Evolutionary conservation across 2,113 vertebrate species (phyloP).

Genomic region (Rhea americana): DNA sequence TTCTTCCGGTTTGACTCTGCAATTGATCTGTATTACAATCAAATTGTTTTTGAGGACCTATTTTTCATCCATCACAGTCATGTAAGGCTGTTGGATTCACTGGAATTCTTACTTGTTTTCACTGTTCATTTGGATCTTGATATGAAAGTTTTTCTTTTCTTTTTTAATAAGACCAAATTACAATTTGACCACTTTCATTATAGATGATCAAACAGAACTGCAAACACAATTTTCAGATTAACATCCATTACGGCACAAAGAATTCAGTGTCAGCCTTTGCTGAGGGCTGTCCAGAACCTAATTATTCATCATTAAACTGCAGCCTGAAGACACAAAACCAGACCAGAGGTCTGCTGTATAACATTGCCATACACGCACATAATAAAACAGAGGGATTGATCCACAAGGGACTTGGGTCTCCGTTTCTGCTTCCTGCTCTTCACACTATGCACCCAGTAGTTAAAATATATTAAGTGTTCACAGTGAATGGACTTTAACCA

Average conservation of each 20-base stretch:
- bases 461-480: background rate
- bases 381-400: constrained; percentile 6
- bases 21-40: background rate
- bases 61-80: background rate
- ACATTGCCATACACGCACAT: background rate
- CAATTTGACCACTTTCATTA: constrained; percentile 55
- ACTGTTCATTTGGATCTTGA: background rate
- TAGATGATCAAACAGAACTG: constrained; percentile 58
- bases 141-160: background rate
- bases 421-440: constrained; percentile 4
- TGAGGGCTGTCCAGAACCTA: constrained; percentile 61
- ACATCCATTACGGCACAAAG: constrained; percentile 54
- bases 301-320: constrained; percentile 71
- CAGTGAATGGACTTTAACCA: background rate
- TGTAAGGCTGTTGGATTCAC: background rate
- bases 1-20: background rate
- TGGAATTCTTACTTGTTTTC: background rate
- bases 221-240: constrained; percentile 67
- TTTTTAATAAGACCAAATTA: constrained; percentile 33
- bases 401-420: background rate
- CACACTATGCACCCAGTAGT: background rate
- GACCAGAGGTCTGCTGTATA: constrained; percentile 53
- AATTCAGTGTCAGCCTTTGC: constrained; percentile 55
- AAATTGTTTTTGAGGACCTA: background rate
- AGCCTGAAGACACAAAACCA: constrained; percentile 66